Evolutionary conservation across 2,797 vertebrate species (phyloP).

Genomic region (Periophthalmus magnuspinnatus): DNA sequence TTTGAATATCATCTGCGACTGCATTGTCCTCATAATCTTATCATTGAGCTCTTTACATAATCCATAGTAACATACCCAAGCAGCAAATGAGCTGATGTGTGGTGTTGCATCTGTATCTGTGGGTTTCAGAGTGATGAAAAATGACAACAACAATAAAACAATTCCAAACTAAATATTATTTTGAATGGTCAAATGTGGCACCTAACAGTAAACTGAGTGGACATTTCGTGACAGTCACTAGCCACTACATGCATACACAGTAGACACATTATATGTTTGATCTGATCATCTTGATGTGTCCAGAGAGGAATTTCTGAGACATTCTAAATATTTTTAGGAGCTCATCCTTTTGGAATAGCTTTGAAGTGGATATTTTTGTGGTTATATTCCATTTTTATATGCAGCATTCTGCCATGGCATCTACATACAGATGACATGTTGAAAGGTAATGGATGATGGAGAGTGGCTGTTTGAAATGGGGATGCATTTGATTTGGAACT

Average conservation of each 20-base stretch:
- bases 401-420: slow-evolving; percentile 1
- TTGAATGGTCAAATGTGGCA: background rate
- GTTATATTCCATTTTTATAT: background rate
- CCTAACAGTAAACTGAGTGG: background rate
- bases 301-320: background rate
- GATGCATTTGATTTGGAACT: slow-evolving; percentile 6
- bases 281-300: background rate
- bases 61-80: background rate
- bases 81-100: background rate
- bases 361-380: slow-evolving; percentile 3
- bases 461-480: background rate
- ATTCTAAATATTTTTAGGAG: background rate
- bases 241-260: background rate
- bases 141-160: background rate
- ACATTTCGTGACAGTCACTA: background rate
- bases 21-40: background rate
- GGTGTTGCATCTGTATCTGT: background rate
- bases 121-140: background rate
- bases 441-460: background rate
- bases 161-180: background rate
- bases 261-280: background rate
- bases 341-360: background rate
- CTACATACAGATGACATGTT: background rate
- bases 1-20: slow-evolving; percentile 9
- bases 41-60: slow-evolving; percentile 7